phyloP scores from a whole-genome alignment of 2,888 invertebrate genomes.

The Clunio marinus region DNA sequence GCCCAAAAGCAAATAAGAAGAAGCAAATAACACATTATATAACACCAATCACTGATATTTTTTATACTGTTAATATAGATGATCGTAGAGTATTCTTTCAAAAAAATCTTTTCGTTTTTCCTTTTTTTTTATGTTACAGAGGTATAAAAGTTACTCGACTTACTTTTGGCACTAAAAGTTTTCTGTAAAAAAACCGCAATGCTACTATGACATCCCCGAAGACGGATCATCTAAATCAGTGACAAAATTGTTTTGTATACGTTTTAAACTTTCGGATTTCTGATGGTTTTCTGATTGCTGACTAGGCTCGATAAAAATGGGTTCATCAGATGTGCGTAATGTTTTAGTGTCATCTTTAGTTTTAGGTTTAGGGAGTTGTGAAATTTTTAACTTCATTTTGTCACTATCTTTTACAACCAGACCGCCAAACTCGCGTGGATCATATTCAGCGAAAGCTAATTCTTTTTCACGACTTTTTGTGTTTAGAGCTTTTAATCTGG shows the following conservation, averaged over 20 bases:
- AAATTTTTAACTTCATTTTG: background rate
- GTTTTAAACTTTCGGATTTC: slow-evolving; percentile 20
- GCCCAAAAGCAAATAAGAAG: too few species aligned
- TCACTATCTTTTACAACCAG: background rate
- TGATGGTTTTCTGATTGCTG: slow-evolving; percentile 9
- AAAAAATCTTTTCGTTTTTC: background rate
- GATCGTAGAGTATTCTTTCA: too few species aligned
- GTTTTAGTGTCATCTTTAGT: background rate
- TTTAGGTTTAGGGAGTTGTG: background rate
- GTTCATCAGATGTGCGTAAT: slow-evolving; percentile 20
- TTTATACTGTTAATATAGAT: too few species aligned
- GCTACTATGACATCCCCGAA: slow-evolving; percentile 29
- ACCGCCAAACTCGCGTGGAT: slow-evolving; percentile 49
- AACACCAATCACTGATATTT: too few species aligned
- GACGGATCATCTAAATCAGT: slow-evolving; percentile 30
- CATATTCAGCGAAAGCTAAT: slow-evolving; percentile 48
- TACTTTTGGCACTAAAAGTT: slow-evolving; percentile 38
- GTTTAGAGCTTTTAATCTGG: slow-evolving; percentile 48
- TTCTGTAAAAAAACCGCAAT: slow-evolving; percentile 17
- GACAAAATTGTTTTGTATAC: slow-evolving; percentile 31
- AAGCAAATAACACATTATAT: too few species aligned
- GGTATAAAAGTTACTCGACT: too few species aligned
- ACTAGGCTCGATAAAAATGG: slow-evolving; percentile 10
- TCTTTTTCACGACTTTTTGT: slow-evolving; percentile 46
- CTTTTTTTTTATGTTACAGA: too few species aligned